A percentile compares a stretch with the other conserved stretches of the same genome.
These are phyloP conservation scores for Hedychridium roseum DNA, from an alignment of 2,888 invertebrate species.

Conservation along the genomic window DNA sequence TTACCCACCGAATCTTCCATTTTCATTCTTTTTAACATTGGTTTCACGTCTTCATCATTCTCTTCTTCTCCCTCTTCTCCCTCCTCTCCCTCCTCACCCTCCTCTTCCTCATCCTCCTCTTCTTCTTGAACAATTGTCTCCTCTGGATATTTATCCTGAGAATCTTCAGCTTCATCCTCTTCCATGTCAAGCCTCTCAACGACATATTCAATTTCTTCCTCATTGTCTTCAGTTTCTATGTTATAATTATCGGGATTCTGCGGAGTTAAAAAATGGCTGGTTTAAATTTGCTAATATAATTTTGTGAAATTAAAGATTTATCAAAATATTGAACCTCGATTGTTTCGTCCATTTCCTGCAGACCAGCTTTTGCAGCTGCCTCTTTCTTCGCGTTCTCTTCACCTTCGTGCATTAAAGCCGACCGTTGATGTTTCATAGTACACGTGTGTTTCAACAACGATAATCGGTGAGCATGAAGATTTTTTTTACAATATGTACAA, in stretches of 20 bases:
- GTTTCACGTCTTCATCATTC: slow-evolving; percentile 29
- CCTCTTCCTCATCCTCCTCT: slow-evolving; percentile 19
- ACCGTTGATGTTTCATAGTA: slow-evolving; percentile 69
- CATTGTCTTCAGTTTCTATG: slow-evolving; percentile 34
- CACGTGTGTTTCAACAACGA: slow-evolving; percentile 70
- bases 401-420: slow-evolving; percentile 46
- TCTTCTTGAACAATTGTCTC: slow-evolving; percentile 16
- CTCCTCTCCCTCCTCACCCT: slow-evolving; percentile 5
- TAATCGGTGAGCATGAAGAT: slow-evolving; percentile 69
- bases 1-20: slow-evolving; percentile 30
- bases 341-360: too few species aligned
- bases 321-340: too few species aligned
- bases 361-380: slow-evolving; percentile 4
- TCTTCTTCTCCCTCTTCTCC: slow-evolving; percentile 28
- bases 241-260: too few species aligned
- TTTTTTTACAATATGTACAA: slow-evolving; percentile 68
- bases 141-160: slow-evolving; percentile 9
- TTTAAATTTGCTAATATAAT: too few species aligned
- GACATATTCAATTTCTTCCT: slow-evolving; percentile 52
- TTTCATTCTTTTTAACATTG: slow-evolving; percentile 34
- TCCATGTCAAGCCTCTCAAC: slow-evolving; percentile 49
- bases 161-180: slow-evolving; percentile 23
- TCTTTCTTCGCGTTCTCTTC: slow-evolving; percentile 25
- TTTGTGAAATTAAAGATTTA: too few species aligned
- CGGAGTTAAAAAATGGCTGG: too few species aligned